Base-by-base conservation (phyloP, 1,140 invertebrate species). In the Chlorops oryzae region DNA sequence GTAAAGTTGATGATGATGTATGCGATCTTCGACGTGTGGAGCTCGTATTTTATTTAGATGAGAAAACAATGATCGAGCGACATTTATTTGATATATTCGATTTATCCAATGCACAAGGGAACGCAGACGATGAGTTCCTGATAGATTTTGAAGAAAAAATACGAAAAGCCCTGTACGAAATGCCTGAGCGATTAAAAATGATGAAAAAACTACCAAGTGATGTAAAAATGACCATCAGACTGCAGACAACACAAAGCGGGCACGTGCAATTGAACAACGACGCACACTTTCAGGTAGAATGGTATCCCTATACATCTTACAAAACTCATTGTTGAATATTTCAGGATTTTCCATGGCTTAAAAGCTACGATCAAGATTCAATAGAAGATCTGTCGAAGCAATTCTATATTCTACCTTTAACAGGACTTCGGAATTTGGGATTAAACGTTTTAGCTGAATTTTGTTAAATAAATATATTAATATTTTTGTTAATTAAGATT, bases 311-410 rank as follows among this genome's bases (percentile, higher is more conserved):
- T n/a, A n/a, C n/a, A n/a, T n/a, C n/a, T n/a, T n/a, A n/a, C n/a
- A n/a, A n/a, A n/a, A n/a, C n/a, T n/a, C n/a, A n/a, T n/a, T n/a
- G n/a, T n/a, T n/a, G n/a, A n/a, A n/a, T n/a, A n/a, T 28, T 39
- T 9, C 28, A 53, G 41, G 63, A 69, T n/a, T 69, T 69, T 40
- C 65, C 65, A 3, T 69, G 66, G 65, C 37, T 69, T 5, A 57
- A 62, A 25, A 28, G n/a, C n/a, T n/a, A n/a, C n/a, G n/a, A n/a
- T n/a, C n/a, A n/a, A n/a, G n/a, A n/a, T n/a, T n/a, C n/a, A n/a
- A n/a, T n/a, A n/a, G n/a, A n/a, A n/a, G n/a, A n/a, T n/a, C n/a
- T n/a, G n/a, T n/a, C n/a, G n/a, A n/a, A n/a, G n/a, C n/a, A n/a
- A n/a, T n/a, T n/a, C n/a, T n/a, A n/a, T n/a, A n/a, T n/a, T n/a